A percentile compares a stretch with the other conserved stretches of the same genome.
Conservation (phyloP, 1,140 invertebrate genomes). For the Oreohelix idahoensis region DNA sequence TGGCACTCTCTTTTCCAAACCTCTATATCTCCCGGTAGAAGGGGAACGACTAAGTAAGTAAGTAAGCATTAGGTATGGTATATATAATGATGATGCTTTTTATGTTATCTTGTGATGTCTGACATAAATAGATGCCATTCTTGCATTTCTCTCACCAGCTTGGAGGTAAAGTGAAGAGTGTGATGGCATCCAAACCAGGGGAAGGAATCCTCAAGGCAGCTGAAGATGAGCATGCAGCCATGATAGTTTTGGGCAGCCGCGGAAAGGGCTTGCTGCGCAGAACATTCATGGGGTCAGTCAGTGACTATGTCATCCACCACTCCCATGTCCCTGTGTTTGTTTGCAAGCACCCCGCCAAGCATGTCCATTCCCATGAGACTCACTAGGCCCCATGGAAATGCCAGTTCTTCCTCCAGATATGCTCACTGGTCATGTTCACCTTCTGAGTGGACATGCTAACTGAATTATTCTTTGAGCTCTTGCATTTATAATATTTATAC, state of each 20-base stretch:
- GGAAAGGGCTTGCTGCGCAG: constrained; percentile 52
- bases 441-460: too few species aligned
- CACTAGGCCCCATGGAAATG: not conserved
- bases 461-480: too few species aligned
- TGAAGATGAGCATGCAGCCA: constrained; percentile 51
- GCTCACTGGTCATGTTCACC: too few species aligned
- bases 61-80: too few species aligned
- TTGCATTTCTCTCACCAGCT: constrained; percentile 43
- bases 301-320: constrained; percentile 63
- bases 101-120: too few species aligned
- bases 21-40: too few species aligned
- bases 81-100: too few species aligned
- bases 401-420: too few species aligned
- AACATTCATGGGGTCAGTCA: constrained; percentile 60
- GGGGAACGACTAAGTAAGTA: too few species aligned
- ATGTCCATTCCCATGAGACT: not conserved
- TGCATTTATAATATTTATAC: too few species aligned
- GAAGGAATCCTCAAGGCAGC: constrained; percentile 55
- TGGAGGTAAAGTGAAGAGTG: constrained; percentile 54
- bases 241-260: constrained; percentile 56
- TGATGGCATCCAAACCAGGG: constrained; percentile 52
- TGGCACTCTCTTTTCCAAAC: too few species aligned
- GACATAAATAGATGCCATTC: too few species aligned
- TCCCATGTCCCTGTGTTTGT: constrained; percentile 56
- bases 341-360: constrained; percentile 42